Evolutionary conservation across 2,113 vertebrate species (phyloP).

Genomic region (Pelodiscus sinensis): DNA sequence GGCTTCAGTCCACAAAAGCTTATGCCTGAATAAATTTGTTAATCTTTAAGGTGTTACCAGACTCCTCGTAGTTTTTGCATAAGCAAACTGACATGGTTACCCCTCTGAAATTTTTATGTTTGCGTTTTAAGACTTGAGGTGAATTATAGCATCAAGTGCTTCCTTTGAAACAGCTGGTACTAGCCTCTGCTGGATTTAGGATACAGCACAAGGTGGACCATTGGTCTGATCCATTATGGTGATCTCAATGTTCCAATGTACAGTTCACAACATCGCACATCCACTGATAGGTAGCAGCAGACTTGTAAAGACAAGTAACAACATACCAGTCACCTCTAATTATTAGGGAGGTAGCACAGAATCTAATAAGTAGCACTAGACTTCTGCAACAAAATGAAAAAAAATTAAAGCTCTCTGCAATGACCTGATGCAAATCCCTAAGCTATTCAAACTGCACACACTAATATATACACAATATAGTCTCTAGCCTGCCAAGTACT

Average conservation of each 20-base stretch:
- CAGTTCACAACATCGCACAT: not conserved
- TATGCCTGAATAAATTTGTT: too few species aligned
- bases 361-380: conserved; percentile 25
- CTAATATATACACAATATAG: not conserved
- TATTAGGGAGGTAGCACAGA: conserved; percentile 21
- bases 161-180: conserved; percentile 17
- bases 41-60: too few species aligned
- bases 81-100: too few species aligned
- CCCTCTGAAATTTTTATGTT: too few species aligned
- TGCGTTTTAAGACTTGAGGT: not conserved
- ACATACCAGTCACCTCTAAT: not conserved
- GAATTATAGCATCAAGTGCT: conserved; percentile 28
- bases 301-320: not conserved
- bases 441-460: conserved; percentile 1
- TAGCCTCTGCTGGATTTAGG: not conserved
- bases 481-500: not conserved
- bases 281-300: conserved; percentile 39
- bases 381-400: conserved; percentile 39
- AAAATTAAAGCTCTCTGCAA: conserved; percentile 34
- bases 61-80: too few species aligned
- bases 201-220: not conserved
- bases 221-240: not conserved
- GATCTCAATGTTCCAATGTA: not conserved
- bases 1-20: too few species aligned
- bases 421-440: not conserved